Base-by-base conservation (phyloP, 2,113 vertebrate genomes). In the Rallus limicola region DNA sequence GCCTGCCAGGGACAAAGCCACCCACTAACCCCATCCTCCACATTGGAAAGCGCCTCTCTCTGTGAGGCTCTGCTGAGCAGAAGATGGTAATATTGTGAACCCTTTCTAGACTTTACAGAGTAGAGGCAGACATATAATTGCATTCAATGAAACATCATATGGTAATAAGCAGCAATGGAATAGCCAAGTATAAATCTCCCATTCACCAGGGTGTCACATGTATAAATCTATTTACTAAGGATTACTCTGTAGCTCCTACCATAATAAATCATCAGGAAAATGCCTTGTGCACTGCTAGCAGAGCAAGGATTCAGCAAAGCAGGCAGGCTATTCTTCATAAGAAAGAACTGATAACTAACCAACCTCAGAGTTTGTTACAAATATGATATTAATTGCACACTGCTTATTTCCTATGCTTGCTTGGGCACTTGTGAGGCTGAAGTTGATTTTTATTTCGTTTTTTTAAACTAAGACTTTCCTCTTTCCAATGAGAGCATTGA, bases 141-240 rank as follows among this genome's bases (percentile, higher is more conserved):
- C 77, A 71, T 91, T 96, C 88, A 93, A 12, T 60, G 88, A 91
- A 95, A 95, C 81, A 88, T 96, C 86, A 65, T 86, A 90, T 77
- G 93, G 93, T 95, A 97, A 97, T 94, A 81, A 96, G 94, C 68
- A 95, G 81, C 65, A 69, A 67, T 33, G 76, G 82, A 95, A 94
- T 6, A 93, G 84, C 77, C 74, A 90, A 59, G 77, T 67, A 96
- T 94, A 94, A 96, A 93, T 95, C 96, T 95, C 89, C 80, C 76
- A 96, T 96, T 96, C 85, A 92, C 26, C 6, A 53, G 75, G 93
- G 31, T 85, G 85, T 90, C 76, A 90, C 90, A 75, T 36, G 21
- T 52, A 93, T 92, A 94, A 88, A 95, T 96, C 95, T 97, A 83
- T 97, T 94, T 96, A 97, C 76, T 67, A 74, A 87, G 82, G 86